A percentile compares a stretch with the other conserved stretches of the same genome.
phyloP scores from a whole-genome alignment of 1,140 invertebrate genomes.

The Eufriesea mexicana region DNA sequence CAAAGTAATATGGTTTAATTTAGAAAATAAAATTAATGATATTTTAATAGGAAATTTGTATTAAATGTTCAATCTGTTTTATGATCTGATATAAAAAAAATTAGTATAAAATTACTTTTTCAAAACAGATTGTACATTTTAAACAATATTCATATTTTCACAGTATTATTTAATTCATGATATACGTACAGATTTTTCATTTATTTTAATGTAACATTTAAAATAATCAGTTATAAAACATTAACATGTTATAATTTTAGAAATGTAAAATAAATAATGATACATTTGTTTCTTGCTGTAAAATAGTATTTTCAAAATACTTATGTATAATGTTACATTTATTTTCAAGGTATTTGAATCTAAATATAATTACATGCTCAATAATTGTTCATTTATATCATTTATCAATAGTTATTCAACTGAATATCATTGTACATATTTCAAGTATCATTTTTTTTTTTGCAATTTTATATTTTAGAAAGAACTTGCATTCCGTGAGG shows the following conservation, averaged over 20 bases:
- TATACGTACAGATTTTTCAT: constrained; percentile 1
- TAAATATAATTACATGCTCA: constrained; percentile 36
- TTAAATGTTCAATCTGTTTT: constrained; percentile 40
- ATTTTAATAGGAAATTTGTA: constrained; percentile 14
- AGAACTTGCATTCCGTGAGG: constrained; percentile 59
- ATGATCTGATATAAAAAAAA: not conserved
- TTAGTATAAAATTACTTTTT: constrained; percentile 7
- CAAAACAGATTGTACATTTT: constrained; percentile 51
- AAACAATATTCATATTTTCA: constrained; percentile 11
- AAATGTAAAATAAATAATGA: constrained; percentile 31
- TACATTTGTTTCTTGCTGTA: constrained; percentile 51
- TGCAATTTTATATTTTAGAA: constrained; percentile 43
- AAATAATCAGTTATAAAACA: not conserved
- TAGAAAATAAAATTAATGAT: constrained; percentile 36
- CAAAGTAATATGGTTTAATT: constrained; percentile 35
- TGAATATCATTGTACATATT: constrained; percentile 67
- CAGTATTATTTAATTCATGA: constrained; percentile 54
- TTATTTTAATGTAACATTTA: constrained; percentile 4
- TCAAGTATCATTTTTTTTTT: constrained; percentile 78
- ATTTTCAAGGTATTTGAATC: constrained; percentile 29
- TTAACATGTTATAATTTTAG: not conserved
- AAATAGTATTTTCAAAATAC: constrained; percentile 35
- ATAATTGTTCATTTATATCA: constrained; percentile 11
- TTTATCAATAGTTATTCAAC: not conserved
- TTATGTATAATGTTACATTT: constrained; percentile 24